These are phyloP conservation scores for Euzetes globulus DNA, from an alignment of 2,888 invertebrate genomes.

Conservation along the genomic window DNA sequence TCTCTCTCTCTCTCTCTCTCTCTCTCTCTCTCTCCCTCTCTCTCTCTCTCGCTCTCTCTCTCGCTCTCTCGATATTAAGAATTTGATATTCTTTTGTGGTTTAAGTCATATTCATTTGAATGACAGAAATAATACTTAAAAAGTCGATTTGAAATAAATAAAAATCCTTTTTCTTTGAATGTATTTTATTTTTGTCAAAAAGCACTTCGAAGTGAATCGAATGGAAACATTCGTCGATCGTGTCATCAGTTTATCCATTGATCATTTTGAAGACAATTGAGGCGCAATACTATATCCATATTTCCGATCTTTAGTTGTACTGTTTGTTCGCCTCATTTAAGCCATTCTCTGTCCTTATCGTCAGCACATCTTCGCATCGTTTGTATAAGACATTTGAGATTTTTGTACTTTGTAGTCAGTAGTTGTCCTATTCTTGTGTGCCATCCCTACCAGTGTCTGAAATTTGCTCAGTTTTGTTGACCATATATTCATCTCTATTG, in stretches of 20 bases:
- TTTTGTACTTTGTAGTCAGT: not conserved
- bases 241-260: constrained; percentile 23
- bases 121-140: not conserved
- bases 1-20: no score
- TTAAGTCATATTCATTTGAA: not conserved
- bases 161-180: not conserved
- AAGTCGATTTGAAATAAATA: constrained; percentile 9
- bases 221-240: constrained; percentile 16
- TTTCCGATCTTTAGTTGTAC: constrained; percentile 24
- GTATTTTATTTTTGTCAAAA: not conserved
- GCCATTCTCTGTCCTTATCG: constrained; percentile 20
- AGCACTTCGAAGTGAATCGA: not conserved
- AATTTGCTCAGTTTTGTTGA: no score
- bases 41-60: not conserved
- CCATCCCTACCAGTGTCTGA: not conserved
- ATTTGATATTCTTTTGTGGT: not conserved
- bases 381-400: constrained; percentile 26
- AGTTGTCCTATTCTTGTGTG: not conserved
- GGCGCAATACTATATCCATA: constrained; percentile 27
- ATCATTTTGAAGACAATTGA: constrained; percentile 27
- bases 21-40: no score
- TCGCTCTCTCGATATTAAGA: not conserved
- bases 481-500: no score
- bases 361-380: constrained; percentile 15
- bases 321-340: constrained; percentile 27